Evolutionary conservation across 2,797 vertebrate species (phyloP).

Genomic region (Girardinus metallicus): DNA sequence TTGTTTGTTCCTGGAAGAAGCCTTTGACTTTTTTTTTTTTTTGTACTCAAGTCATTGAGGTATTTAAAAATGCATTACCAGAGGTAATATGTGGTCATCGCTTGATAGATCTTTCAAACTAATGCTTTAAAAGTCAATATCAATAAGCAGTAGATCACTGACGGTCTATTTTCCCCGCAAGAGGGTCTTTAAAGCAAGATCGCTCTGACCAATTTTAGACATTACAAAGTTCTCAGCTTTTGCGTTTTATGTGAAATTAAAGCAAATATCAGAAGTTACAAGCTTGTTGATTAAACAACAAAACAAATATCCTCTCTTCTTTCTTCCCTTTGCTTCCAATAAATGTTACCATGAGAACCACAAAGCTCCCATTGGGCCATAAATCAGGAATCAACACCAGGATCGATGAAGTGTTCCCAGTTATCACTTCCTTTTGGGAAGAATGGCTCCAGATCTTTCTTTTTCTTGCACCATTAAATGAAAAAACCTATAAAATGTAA

Average conservation of each 20-base stretch:
- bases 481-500: background rate
- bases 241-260: background rate
- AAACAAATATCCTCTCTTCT: background rate
- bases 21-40: background rate
- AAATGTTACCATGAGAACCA: conserved; percentile 32
- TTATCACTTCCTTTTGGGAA: background rate
- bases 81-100: conserved; percentile 6
- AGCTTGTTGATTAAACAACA: background rate
- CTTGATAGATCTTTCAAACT: conserved; percentile 15
- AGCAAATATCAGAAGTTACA: background rate
- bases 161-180: background rate
- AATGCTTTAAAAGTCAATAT: conserved; percentile 3
- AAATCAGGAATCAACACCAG: conserved; percentile 33
- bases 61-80: background rate
- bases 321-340: background rate
- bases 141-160: background rate
- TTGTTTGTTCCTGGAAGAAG: conserved; percentile 26
- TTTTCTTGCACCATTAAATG: background rate
- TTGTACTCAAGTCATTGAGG: conserved; percentile 16
- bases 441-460: background rate
- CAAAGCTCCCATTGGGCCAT: background rate
- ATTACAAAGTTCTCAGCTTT: too few relatives aligned
- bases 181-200: background rate
- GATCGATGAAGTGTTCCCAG: conserved; percentile 39
- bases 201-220: background rate